These are phyloP conservation scores for Muntiacus reevesi DNA, from an alignment of 2,113 vertebrate species.

Conservation along the genomic window DNA sequence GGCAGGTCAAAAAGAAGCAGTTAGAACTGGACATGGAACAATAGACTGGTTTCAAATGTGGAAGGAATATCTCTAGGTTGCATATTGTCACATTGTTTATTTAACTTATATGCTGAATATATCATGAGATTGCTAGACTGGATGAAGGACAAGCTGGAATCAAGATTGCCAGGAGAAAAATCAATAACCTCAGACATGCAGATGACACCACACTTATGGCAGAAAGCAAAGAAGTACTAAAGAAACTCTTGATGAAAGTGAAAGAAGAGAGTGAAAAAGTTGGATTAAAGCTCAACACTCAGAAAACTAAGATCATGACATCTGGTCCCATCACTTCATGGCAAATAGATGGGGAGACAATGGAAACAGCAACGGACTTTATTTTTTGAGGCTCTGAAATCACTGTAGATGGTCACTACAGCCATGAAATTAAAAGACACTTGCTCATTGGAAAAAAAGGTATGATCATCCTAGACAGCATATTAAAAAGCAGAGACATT, in stretches of 20 bases:
- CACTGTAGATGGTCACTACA: background rate
- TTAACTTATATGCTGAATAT: background rate
- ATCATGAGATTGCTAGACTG: background rate
- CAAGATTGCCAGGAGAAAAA: background rate
- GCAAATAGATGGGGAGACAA: background rate
- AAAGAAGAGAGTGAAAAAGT: background rate
- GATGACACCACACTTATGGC: background rate
- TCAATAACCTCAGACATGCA: background rate
- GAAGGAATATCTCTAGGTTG: background rate
- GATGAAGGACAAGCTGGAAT: background rate
- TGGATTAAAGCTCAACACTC: background rate
- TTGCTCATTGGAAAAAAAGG: background rate
- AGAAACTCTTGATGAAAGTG: background rate
- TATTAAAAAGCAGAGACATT: background rate
- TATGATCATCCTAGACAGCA: background rate
- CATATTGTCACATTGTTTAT: background rate
- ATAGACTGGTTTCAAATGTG: background rate
- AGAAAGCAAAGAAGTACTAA: background rate
- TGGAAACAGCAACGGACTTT: background rate
- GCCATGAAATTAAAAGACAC: background rate
- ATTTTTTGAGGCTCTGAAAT: rapidly evolving
- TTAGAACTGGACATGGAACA: background rate
- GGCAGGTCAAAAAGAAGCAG: background rate
- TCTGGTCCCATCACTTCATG: background rate
- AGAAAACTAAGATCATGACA: background rate